These are phyloP conservation scores for Tenthredo notha DNA, from an alignment of 2,888 invertebrate genomes.

Conservation along the genomic window DNA sequence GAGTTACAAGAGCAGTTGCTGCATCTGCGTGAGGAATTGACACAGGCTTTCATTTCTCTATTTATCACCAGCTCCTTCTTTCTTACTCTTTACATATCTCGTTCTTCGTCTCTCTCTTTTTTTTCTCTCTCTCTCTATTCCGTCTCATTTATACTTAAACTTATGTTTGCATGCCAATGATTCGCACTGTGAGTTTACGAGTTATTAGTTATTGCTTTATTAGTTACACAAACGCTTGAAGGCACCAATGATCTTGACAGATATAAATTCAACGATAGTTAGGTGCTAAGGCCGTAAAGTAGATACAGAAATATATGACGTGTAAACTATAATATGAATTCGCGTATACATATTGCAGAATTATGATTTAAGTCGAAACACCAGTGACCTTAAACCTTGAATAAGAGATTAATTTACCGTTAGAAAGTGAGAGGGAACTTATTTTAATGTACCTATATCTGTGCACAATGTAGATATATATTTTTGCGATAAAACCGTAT, in stretches of 20 bases:
- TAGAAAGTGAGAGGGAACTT: slow-evolving; percentile 37
- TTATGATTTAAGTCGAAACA: neutral
- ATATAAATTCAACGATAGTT: slow-evolving; percentile 7
- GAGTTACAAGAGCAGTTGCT: slow-evolving; percentile 49
- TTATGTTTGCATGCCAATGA: slow-evolving; percentile 2
- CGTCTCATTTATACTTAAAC: neutral
- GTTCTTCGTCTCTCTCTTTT: neutral
- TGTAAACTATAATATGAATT: neutral
- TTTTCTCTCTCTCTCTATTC: neutral
- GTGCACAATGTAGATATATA: neutral
- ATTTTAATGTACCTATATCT: neutral
- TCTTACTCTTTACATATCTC: neutral
- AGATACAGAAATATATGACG: neutral
- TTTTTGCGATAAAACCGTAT: neutral
- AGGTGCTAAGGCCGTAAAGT: neutral
- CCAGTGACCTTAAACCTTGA: slow-evolving; percentile 32
- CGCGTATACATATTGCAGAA: neutral
- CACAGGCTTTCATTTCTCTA: slow-evolving; percentile 35
- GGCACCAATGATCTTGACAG: neutral
- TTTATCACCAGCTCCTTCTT: slow-evolving; percentile 18
- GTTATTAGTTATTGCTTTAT: slow-evolving; percentile 25
- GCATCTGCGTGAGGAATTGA: slow-evolving; percentile 42
- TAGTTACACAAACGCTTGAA: slow-evolving; percentile 24
- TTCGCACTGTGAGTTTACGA: neutral
- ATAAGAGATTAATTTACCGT: neutral